phyloP scores from a whole-genome alignment of 2,888 invertebrate species.

The Sarcophaga rosellei region DNA sequence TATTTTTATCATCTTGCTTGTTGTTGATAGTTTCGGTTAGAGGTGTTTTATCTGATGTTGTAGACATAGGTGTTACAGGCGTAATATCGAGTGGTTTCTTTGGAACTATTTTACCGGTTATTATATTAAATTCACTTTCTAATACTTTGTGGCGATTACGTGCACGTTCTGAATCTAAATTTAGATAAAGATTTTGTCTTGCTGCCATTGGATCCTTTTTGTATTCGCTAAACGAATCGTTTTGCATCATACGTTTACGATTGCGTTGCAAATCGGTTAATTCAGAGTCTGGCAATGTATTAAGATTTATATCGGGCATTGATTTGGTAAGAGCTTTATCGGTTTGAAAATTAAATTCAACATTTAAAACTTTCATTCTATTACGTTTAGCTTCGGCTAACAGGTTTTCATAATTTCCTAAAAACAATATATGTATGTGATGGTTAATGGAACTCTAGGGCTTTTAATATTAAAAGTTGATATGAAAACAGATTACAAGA shows the following conservation, averaged over 20 bases:
- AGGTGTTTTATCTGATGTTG: constrained; percentile 70
- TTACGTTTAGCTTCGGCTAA: constrained; percentile 84
- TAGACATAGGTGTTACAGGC: constrained; percentile 75
- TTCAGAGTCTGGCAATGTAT: constrained; percentile 68
- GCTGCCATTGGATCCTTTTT: constrained; percentile 71
- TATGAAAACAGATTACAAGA: too few species aligned
- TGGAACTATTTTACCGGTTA: constrained; percentile 67
- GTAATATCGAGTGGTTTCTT: constrained; percentile 62
- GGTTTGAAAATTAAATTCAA: constrained; percentile 83
- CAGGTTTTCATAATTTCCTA: constrained; percentile 49
- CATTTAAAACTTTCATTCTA: constrained; percentile 84
- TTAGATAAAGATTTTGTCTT: constrained; percentile 72
- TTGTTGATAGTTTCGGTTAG: constrained; percentile 43
- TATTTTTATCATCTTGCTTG: constrained; percentile 61
- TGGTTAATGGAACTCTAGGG: not conserved
- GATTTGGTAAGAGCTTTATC: constrained; percentile 45
- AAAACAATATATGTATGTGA: not conserved
- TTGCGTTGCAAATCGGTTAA: constrained; percentile 79
- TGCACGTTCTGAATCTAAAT: constrained; percentile 73
- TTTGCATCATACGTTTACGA: constrained; percentile 78
- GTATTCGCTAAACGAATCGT: constrained; percentile 73
- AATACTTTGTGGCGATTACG: constrained; percentile 74
- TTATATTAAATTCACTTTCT: constrained; percentile 74
- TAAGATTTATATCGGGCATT: constrained; percentile 74
- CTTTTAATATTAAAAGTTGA: not conserved